phyloP scores from a whole-genome alignment of 2,797 vertebrate species.

The Melanotaenia pygmaea region DNA sequence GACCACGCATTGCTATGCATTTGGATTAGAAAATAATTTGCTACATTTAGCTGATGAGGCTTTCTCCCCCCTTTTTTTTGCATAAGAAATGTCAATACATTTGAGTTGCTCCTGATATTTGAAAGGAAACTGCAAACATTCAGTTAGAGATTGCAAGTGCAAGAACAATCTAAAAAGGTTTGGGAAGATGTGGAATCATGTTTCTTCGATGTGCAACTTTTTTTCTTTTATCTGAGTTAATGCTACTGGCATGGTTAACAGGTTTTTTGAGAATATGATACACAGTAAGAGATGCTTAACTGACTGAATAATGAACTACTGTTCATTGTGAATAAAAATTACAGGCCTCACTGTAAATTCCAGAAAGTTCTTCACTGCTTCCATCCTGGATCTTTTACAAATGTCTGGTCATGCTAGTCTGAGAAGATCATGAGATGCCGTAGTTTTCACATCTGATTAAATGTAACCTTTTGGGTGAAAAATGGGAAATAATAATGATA shows the following conservation, averaged over 20 bases:
- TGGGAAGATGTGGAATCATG: constrained; percentile 6
- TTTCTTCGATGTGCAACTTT: constrained; percentile 20
- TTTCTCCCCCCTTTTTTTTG: constrained; percentile 6
- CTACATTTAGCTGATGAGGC: constrained; percentile 23
- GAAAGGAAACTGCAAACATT: constrained; percentile 12
- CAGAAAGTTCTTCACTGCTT: constrained; percentile 1
- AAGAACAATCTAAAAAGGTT: constrained; percentile 5
- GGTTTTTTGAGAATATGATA: neutral
- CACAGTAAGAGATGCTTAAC: neutral
- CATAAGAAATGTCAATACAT: constrained; percentile 15
- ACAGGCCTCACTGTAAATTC: constrained; percentile 20
- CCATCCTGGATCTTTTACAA: neutral
- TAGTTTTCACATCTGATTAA: neutral
- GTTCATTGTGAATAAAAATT: neutral
- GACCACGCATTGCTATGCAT: constrained; percentile 72
- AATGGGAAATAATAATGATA: neutral
- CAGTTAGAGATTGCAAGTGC: neutral
- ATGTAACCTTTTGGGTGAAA: neutral
- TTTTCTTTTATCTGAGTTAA: neutral
- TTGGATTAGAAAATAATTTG: constrained; percentile 47
- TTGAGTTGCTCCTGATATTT: constrained; percentile 11
- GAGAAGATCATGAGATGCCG: constrained; percentile 14
- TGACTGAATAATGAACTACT: constrained; percentile 20
- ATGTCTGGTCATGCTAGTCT: constrained; percentile 19
- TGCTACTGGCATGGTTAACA: constrained; percentile 1